These are phyloP conservation scores for Andrena marginata DNA, from an alignment of 2,888 invertebrate genomes.

Conservation along the genomic window DNA sequence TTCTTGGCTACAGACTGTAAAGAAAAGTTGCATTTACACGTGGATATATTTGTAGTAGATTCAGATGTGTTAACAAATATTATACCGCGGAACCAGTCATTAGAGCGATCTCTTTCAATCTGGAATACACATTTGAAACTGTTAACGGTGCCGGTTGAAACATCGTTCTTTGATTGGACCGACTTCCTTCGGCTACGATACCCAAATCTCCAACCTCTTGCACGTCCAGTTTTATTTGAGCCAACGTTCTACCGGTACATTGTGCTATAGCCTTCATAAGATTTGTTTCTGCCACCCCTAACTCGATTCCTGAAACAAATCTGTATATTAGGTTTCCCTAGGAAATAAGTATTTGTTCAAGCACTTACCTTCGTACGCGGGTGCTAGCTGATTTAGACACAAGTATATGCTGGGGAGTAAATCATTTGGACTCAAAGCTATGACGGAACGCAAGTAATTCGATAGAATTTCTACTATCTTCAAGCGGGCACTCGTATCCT, in stretches of 20 bases:
- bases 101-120: constrained; percentile 94
- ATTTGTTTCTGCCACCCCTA: constrained; percentile 97
- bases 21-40: constrained; percentile 23
- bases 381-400: constrained; percentile 97
- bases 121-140: constrained; percentile 91
- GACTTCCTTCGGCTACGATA: constrained; percentile 93
- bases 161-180: constrained; percentile 94
- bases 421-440: constrained; percentile 95
- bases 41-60: neutral
- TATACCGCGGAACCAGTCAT: constrained; percentile 92
- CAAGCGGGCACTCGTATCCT: constrained; percentile 93
- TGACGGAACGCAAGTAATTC: constrained; percentile 97
- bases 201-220: constrained; percentile 95
- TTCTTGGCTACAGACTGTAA: constrained; percentile 92
- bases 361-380: constrained; percentile 94
- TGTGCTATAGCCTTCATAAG: constrained; percentile 97
- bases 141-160: constrained; percentile 93
- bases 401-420: constrained; percentile 96
- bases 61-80: constrained; percentile 41
- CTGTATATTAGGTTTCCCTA: neutral
- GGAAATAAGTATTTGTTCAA: neutral
- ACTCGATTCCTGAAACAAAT: constrained; percentile 87
- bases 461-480: constrained; percentile 96
- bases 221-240: constrained; percentile 92
- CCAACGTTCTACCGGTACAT: constrained; percentile 93